phyloP scores from a whole-genome alignment of 1,140 invertebrate genomes.

The Drosophila setifemur region DNA sequence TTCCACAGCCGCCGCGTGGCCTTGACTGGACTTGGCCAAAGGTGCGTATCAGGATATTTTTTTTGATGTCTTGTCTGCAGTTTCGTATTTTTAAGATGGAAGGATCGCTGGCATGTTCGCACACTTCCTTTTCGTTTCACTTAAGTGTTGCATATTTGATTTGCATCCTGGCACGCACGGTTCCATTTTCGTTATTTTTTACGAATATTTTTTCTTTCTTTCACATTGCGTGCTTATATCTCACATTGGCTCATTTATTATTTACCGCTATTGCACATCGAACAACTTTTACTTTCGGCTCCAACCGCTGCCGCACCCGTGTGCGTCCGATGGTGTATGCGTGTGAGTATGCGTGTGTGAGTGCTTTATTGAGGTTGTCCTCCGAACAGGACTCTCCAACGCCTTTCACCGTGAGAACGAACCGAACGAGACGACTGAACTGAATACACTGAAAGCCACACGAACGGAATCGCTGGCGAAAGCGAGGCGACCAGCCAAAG shows the following conservation, averaged over 20 bases:
- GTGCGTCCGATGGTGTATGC: constrained; percentile 14
- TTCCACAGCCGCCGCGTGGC: constrained; percentile 38
- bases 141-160: constrained; percentile 59
- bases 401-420: constrained; percentile 53
- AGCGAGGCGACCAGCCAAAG: constrained; percentile 43
- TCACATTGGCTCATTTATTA: constrained; percentile 61
- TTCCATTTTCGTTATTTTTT: background rate
- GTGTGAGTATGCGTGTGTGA: constrained; percentile 26
- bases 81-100: constrained; percentile 10
- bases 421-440: constrained; percentile 80
- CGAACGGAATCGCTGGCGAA: constrained; percentile 28
- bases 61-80: background rate
- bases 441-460: constrained; percentile 73
- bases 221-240: constrained; percentile 24
- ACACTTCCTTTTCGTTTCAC: constrained; percentile 42
- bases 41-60: constrained; percentile 19
- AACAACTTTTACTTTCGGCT: constrained; percentile 59
- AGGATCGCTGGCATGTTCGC: constrained; percentile 31
- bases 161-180: constrained; percentile 25
- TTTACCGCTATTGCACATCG: constrained; percentile 61
- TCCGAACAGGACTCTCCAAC: constrained; percentile 41
- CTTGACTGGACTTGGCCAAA: constrained; percentile 30
- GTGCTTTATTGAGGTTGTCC: constrained; percentile 57
- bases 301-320: constrained; percentile 21
- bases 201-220: background rate